Evolutionary conservation across 2,797 vertebrate species (phyloP), one percentile per base, ranked within the genome.

Genomic region (Octomys mimax): DNA sequence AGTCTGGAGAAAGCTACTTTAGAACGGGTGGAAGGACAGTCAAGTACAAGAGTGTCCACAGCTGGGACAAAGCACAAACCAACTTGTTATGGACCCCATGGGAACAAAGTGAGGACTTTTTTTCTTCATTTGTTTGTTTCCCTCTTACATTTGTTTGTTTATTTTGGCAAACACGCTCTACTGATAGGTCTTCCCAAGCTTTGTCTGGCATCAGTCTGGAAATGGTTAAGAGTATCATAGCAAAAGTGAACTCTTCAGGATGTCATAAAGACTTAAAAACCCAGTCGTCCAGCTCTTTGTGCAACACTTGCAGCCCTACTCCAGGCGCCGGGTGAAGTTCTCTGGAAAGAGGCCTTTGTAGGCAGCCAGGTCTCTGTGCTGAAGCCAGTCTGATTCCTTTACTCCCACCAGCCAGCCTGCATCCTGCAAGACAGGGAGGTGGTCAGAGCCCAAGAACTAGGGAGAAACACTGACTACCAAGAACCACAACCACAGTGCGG

Each of bases 321-420:
- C 99, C 98, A 99, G 94, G 89, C 95, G 99, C 89, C 98, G 98
- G 3, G 98, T 99, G 95, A 99, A 99, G 98, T 99, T 99, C 96
- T 99, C 99, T 92, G 99, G 99, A 98, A 99, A 99, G 94, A 99
- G 99, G 99, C 99, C 99, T 98, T 99, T 99, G 26, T 98, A 98
- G 79, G 99, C 98, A 18, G 97, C 95, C 28, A 96, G 98, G 87
- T 98, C 97, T 95, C 98, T 99, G 59, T 98, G 98, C 73, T 99
- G 98, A 86, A 99, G 98, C 99, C 99, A 99, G 39, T 99, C 99
- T 0, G 95, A 98, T 97, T 99, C 99, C 97, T 99, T 99, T 92
- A 99, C 97, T 54, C 99, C 99, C 24, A 99, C 99, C 89, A 99
- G 99, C 99, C 99, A 99, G 73, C 99, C 99, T 12, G 99, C 99